Evolutionary conservation across 2,113 vertebrate genomes (phyloP), one percentile per base, ranked within the genome.

Genomic region (Takifugu flavidus): DNA sequence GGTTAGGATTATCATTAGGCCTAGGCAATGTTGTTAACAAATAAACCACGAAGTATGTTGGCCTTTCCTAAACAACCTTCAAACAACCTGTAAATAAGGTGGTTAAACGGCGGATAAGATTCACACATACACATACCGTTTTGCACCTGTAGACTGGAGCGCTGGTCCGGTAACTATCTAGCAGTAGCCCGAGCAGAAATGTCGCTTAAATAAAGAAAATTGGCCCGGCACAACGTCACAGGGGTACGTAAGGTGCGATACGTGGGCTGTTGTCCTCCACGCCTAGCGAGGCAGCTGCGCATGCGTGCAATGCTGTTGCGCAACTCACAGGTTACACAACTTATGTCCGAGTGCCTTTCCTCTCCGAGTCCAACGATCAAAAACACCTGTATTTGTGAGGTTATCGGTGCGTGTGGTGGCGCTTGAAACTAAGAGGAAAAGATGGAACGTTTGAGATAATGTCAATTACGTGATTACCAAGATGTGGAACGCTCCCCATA

Each of bases 161-260:
- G 34, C 11, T 4, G 64, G 46, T 64, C 28, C 42, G 7, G 2
- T 47, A 27, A 65, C 13, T 63, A 53, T 13, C 20, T 25, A 1
- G 8, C 46, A 14, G 2, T 1, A 14, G n/a, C 6, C 4, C 20
- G 57, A 14, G 42, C 7, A 42, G 27, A 3, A 65, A 77, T 56
- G 68, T 77, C 51, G 3, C 50, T 82, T 85, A 75, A 74, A 42
- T 84, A 80, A 83, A 2, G 39, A 1, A 5, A 6, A 4, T 39
- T 39, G 7, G 0, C n/a, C 42, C 12, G 34, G 14, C 25, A 49
- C 13, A 3, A 79, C 83, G 83, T 85, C 81, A 85, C 70, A 3
- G 0, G 1, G 20, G 45, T 59, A 70, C 25, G 31, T 80, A 55
- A 75, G 50, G 5, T 6, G 1, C 10, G 4, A 42, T 2, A 2